A percentile compares a stretch with the other conserved stretches of the same genome.
phyloP scores from a whole-genome alignment of 2,113 vertebrate genomes.

The Dicaeum eximium region DNA sequence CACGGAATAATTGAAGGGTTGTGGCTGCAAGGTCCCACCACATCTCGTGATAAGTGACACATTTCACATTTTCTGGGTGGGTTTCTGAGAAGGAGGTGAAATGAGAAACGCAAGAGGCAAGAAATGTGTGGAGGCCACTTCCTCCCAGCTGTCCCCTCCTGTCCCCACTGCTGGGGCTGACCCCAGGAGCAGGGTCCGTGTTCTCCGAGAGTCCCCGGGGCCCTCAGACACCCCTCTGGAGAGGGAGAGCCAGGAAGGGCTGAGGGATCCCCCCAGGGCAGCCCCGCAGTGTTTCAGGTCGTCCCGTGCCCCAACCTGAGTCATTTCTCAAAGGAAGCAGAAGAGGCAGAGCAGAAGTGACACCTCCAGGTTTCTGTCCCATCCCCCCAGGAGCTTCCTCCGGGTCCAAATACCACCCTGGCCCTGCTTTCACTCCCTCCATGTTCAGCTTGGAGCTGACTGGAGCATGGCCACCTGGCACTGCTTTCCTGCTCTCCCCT shows the following conservation, averaged over 20 bases:
- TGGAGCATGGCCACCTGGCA: neutral
- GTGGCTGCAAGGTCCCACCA: fast-evolving
- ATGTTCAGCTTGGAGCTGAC: neutral
- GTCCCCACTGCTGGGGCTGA: fast-evolving
- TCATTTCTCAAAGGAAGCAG: neutral
- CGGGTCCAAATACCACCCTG: too few relatives aligned
- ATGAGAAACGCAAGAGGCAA: neutral
- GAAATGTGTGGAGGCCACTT: neutral
- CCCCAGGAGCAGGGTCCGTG: neutral
- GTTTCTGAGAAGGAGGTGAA: neutral
- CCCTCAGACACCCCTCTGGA: neutral
- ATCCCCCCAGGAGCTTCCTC: too few relatives aligned
- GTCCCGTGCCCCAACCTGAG: neutral
- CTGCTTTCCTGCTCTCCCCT: neutral
- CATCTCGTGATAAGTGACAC: fast-evolving
- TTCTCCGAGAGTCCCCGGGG: too few relatives aligned
- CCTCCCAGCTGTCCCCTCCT: fast-evolving
- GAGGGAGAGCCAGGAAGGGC: neutral
- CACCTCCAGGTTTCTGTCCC: neutral
- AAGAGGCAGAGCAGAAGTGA: neutral
- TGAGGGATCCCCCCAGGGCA: neutral
- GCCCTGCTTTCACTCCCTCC: fast-evolving
- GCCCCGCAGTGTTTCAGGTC: fast-evolving
- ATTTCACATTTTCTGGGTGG: fast-evolving
- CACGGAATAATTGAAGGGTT: neutral